Evolutionary conservation across 2,888 invertebrate species (phyloP).

Genomic region (Sesamia inferens): DNA sequence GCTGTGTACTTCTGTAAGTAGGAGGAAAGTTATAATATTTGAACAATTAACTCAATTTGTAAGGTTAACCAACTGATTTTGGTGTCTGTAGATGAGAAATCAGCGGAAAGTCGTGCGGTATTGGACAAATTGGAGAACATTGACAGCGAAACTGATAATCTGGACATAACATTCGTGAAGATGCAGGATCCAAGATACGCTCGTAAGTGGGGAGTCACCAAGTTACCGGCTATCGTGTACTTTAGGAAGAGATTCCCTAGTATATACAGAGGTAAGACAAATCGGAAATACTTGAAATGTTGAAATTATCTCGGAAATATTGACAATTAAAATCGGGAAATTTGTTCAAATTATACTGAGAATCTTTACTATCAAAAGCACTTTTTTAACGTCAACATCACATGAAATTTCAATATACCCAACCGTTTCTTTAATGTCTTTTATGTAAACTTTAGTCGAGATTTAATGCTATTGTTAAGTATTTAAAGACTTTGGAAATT

Average conservation of each 20-base stretch:
- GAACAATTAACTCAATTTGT: not conserved
- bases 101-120: conserved; percentile 95
- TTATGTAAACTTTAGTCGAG: not conserved
- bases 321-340: not conserved
- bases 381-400: not conserved
- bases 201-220: conserved; percentile 97
- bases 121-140: conserved; percentile 97
- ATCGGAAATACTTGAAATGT: not conserved
- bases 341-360: no score
- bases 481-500: not conserved
- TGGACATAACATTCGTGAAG: conserved; percentile 98
- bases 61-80: not conserved
- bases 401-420: not conserved
- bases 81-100: conserved; percentile 92
- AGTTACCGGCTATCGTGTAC: conserved; percentile 97
- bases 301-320: not conserved
- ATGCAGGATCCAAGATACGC: conserved; percentile 98
- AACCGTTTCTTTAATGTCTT: not conserved
- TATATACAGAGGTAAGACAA: conserved; percentile 94
- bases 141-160: conserved; percentile 97
- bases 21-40: not conserved
- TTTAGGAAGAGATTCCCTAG: conserved; percentile 97
- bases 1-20: conserved; percentile 98
- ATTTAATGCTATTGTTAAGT: not conserved
- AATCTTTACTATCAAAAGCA: not conserved